These are phyloP conservation scores for Argentina silus DNA, from an alignment of 2,797 vertebrate genomes.

Conservation along the genomic window DNA sequence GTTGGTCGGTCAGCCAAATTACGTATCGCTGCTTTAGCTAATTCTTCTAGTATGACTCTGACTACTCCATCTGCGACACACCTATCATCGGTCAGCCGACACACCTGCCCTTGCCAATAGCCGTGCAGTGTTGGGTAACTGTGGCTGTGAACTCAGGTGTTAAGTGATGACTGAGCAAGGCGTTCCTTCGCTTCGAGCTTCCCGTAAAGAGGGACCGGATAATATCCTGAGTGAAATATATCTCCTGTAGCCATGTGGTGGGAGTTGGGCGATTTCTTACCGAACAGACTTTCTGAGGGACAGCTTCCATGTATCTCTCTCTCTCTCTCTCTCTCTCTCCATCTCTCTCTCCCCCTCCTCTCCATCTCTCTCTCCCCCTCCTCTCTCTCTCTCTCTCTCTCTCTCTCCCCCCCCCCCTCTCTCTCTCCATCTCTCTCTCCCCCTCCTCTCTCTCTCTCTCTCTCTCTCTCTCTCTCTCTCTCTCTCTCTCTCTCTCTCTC, in stretches of 20 bases:
- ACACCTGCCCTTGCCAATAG: neutral
- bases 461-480: constrained; percentile 41
- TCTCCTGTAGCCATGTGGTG: neutral
- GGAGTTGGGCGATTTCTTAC: neutral
- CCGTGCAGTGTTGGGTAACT: neutral
- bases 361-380: constrained; percentile 3
- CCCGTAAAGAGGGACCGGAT: neutral
- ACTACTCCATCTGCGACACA: neutral
- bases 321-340: constrained; percentile 14
- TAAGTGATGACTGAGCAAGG: neutral
- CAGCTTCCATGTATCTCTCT: constrained; percentile 24
- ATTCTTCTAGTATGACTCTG: neutral
- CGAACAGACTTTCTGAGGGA: neutral
- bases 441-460: too few species aligned
- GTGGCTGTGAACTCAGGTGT: neutral
- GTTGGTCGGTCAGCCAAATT: neutral
- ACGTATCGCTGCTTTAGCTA: neutral
- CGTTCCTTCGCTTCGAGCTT: neutral
- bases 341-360: neutral
- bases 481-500: neutral
- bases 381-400: neutral
- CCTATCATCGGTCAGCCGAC: neutral
- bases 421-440: neutral
- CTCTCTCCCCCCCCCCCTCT: constrained; percentile 4
- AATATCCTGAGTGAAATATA: neutral